Conservation (phyloP, 1,140 invertebrate species). For the Bombus vancouverensis region DNA sequence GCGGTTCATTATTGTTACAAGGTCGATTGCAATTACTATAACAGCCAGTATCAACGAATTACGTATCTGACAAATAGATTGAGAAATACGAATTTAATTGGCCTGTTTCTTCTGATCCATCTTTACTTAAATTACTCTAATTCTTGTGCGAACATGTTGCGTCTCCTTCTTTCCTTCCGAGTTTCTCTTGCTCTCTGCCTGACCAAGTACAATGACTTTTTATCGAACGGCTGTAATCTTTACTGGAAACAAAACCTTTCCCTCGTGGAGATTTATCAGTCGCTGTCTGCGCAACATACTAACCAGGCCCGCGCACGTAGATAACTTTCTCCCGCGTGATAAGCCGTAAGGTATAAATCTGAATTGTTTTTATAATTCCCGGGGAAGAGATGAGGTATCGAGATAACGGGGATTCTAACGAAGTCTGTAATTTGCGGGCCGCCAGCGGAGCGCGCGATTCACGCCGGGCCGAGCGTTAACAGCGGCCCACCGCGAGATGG, state of each 20-base stretch:
- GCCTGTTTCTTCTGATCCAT: background rate
- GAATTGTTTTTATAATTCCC: slow-evolving; percentile 76
- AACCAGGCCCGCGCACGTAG: slow-evolving; percentile 60
- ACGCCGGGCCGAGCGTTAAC: slow-evolving; percentile 48
- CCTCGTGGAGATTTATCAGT: slow-evolving; percentile 59
- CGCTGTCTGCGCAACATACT: slow-evolving; percentile 39
- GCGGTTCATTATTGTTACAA: no score
- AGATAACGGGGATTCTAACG: slow-evolving; percentile 75
- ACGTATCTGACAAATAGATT: no score
- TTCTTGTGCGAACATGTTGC: slow-evolving; percentile 1
- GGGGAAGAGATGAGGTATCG: slow-evolving; percentile 68
- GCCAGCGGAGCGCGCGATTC: slow-evolving; percentile 42
- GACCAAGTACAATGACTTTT: slow-evolving; percentile 58
- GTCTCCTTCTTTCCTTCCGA: background rate
- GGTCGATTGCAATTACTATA: no score
- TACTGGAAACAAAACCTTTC: slow-evolving; percentile 68
- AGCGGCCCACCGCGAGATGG: slow-evolving; percentile 46
- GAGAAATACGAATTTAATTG: background rate
- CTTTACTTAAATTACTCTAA: slow-evolving; percentile 20
- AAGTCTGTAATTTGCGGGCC: slow-evolving; percentile 75
- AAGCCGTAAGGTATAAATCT: slow-evolving; percentile 76
- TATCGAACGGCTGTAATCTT: slow-evolving; percentile 65
- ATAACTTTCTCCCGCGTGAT: slow-evolving; percentile 74
- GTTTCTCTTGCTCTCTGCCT: slow-evolving; percentile 3
- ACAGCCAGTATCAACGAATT: no score